These are phyloP conservation scores for Drosophila persimilis DNA, from an alignment of 1,140 invertebrate genomes.

Conservation along the genomic window DNA sequence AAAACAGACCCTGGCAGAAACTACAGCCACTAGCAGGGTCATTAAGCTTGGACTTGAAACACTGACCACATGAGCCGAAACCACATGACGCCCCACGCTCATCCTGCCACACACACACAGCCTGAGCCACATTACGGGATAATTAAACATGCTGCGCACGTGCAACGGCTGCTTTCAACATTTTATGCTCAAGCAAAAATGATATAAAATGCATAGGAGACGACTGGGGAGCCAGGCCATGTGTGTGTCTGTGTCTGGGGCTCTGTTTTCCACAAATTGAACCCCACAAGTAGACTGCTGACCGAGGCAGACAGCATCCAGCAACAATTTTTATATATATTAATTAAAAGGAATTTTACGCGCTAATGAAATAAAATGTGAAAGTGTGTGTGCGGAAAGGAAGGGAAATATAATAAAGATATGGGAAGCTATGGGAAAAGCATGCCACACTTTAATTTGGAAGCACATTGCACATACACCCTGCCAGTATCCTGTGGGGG, in stretches of 20 bases:
- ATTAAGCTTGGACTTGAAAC: conserved; percentile 57
- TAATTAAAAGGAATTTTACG: conserved; percentile 78
- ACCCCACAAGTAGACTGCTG: conserved; percentile 65
- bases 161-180: conserved; percentile 78
- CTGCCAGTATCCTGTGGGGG: conserved; percentile 2
- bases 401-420: conserved; percentile 29
- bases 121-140: conserved; percentile 47
- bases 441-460: conserved; percentile 45
- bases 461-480: conserved; percentile 35
- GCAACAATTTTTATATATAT: conserved; percentile 70
- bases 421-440: conserved; percentile 31
- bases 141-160: conserved; percentile 80
- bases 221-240: conserved; percentile 1
- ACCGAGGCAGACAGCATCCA: conserved; percentile 14
- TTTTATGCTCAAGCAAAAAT: conserved; percentile 71
- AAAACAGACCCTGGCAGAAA: conserved; percentile 38
- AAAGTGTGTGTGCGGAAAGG: conserved; percentile 23
- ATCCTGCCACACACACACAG: not conserved
- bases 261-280: conserved; percentile 60
- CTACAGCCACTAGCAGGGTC: conserved; percentile 21
- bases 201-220: conserved; percentile 65
- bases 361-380: conserved; percentile 77
- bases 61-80: conserved; percentile 54
- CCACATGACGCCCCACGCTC: conserved; percentile 47
- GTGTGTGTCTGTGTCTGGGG: conserved; percentile 36